phyloP scores from a whole-genome alignment of 92 coral and sea anemone species.

The Heteractis magnifica region DNA sequence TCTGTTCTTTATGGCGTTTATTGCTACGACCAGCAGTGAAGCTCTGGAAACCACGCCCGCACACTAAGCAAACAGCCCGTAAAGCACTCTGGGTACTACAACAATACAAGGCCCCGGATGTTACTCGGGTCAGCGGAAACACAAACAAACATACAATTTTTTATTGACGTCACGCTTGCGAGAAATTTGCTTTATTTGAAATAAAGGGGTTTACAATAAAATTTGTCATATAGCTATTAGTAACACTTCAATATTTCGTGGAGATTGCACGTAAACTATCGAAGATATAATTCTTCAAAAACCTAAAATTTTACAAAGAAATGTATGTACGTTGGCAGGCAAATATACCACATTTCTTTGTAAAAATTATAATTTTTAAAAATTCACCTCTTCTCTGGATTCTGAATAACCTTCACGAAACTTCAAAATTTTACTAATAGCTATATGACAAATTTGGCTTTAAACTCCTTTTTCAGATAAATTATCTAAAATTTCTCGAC shows the following conservation, averaged over 20 bases:
- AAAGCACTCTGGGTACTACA: conserved; percentile 67
- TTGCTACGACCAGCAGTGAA: conserved; percentile 50
- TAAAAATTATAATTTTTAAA: too few species aligned
- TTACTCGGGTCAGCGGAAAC: not conserved
- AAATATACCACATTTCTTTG: too few species aligned
- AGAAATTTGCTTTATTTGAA: not conserved
- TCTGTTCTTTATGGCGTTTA: conserved; percentile 60
- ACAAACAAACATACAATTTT: not conserved
- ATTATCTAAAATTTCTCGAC: too few species aligned
- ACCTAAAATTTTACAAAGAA: not conserved
- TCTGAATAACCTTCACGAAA: too few species aligned
- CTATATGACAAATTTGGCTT: too few species aligned
- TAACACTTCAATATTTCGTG: not conserved
- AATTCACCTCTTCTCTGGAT: too few species aligned
- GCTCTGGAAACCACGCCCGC: conserved; percentile 94
- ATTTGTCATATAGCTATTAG: too few species aligned
- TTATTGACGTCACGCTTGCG: not conserved
- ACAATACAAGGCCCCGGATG: conserved; percentile 70
- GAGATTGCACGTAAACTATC: too few species aligned
- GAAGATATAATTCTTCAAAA: too few species aligned
- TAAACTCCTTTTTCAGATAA: too few species aligned
- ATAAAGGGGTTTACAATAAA: too few species aligned
- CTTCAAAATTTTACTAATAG: too few species aligned
- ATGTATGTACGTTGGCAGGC: not conserved
- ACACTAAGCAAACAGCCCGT: conserved; percentile 88